phyloP scores from a whole-genome alignment of 1,140 invertebrate genomes.

The Ptiloglossa arizonensis region DNA sequence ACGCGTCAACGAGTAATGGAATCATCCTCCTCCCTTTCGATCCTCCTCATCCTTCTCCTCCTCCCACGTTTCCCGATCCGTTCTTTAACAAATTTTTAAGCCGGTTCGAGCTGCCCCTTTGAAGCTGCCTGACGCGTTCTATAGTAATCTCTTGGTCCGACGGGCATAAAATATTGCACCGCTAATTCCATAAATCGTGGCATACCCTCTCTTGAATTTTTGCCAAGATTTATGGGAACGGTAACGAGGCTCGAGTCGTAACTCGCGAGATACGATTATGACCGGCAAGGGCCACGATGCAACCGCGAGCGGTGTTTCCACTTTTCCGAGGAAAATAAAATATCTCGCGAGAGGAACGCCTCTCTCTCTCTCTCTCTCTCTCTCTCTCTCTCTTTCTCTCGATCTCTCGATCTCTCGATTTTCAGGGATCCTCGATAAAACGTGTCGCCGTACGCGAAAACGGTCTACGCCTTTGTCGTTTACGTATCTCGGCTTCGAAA shows the following conservation, averaged over 20 bases:
- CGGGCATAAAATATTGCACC: conserved; percentile 6
- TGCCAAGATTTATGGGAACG: conserved; percentile 33
- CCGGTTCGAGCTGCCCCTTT: neutral
- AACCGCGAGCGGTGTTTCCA: neutral
- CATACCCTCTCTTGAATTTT: conserved; percentile 25
- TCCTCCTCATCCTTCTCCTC: too few species aligned
- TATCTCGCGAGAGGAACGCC: too few species aligned
- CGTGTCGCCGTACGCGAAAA: too few species aligned
- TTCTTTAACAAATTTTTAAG: neutral
- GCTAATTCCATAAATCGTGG: conserved; percentile 33
- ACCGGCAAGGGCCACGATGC: neutral
- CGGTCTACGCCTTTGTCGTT: too few species aligned
- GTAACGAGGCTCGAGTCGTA: conserved; percentile 32
- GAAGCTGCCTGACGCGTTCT: neutral
- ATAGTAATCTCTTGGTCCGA: conserved; percentile 1
- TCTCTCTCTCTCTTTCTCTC: too few species aligned
- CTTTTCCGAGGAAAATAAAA: neutral
- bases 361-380: too few species aligned
- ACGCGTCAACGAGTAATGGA: too few species aligned
- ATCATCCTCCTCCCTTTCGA: too few species aligned
- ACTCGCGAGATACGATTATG: conserved; percentile 26
- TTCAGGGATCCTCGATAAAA: too few species aligned
- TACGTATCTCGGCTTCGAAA: too few species aligned
- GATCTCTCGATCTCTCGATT: too few species aligned
- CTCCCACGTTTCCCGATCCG: too few species aligned